A percentile compares a stretch with the other conserved stretches of the same genome.
Conservation (phyloP, 2,888 invertebrate species). For the Platycheirus rosarum region DNA sequence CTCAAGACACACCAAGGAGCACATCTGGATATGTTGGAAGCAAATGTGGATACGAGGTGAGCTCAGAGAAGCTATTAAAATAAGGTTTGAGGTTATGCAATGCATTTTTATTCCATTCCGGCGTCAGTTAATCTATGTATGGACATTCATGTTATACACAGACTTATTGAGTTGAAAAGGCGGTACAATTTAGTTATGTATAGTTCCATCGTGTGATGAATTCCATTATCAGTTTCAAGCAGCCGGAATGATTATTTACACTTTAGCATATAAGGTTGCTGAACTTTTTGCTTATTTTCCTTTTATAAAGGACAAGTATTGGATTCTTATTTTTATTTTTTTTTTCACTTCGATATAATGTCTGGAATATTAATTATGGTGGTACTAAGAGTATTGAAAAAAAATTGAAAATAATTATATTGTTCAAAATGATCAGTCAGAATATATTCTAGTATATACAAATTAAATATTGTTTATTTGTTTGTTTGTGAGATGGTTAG, state of each 20-base stretch:
- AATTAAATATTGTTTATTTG: too few species aligned
- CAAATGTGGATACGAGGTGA: conserved; percentile 69
- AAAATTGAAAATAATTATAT: too few species aligned
- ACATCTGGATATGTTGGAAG: conserved; percentile 62
- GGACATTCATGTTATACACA: too few species aligned
- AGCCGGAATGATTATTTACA: neutral
- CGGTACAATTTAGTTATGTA: neutral
- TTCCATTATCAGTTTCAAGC: conserved; percentile 21
- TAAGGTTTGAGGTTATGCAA: conserved; percentile 16
- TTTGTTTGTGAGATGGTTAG: too few species aligned
- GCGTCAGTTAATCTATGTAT: too few species aligned
- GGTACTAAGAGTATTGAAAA: too few species aligned
- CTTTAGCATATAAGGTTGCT: conserved; percentile 21
- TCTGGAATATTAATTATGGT: too few species aligned
- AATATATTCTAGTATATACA: too few species aligned
- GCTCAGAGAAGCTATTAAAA: conserved; percentile 27
- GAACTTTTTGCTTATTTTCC: conserved; percentile 16
- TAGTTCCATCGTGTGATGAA: neutral
- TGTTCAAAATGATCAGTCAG: too few species aligned
- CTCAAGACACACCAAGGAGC: conserved; percentile 42
- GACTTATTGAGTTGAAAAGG: conserved; percentile 5
- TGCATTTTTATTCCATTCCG: conserved; percentile 16
- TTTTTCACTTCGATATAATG: too few species aligned
- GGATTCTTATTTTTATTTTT: neutral
- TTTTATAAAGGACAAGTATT: conserved; percentile 1